Percentiles rank a stretch among this genome's conserved stretches.
Evolutionary conservation across 1,140 invertebrate species (phyloP).

Genomic region (Sminthurinus signatus): DNA sequence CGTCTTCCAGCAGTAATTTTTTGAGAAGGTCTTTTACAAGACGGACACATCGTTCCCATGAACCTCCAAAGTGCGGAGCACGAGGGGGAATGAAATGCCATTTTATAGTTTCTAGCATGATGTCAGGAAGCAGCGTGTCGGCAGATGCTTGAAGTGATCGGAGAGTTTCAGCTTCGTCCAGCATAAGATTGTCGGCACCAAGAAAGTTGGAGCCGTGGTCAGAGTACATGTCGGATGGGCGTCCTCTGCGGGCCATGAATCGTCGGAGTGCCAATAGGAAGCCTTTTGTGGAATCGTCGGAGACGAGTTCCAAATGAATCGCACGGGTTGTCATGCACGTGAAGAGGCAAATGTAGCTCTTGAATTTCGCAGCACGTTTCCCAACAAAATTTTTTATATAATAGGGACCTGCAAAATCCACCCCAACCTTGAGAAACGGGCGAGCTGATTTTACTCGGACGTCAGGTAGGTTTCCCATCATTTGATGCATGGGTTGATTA

Average conservation of each 20-base stretch:
- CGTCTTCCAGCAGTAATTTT: constrained; percentile 23
- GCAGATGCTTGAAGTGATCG: not conserved
- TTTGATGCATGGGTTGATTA: not conserved
- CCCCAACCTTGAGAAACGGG: constrained; percentile 41
- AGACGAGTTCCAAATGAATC: constrained; percentile 42
- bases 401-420: constrained; percentile 44
- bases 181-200: not conserved
- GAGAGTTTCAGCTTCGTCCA: too few species aligned
- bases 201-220: not conserved
- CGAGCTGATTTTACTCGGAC: constrained; percentile 38
- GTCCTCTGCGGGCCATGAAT: not conserved
- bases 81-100: constrained; percentile 43
- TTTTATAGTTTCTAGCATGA: constrained; percentile 21
- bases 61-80: constrained; percentile 42
- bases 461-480: constrained; percentile 44
- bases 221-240: not conserved
- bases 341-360: constrained; percentile 39
- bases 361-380: constrained; percentile 3
- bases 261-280: not conserved
- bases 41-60: constrained; percentile 44
- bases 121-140: not conserved
- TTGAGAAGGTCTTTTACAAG: constrained; percentile 41
- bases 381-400: not conserved
- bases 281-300: constrained; percentile 26
- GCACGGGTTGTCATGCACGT: constrained; percentile 35